Evolutionary conservation across 2,888 invertebrate genomes (phyloP).

Genomic region (Ethmia dodecea): DNA sequence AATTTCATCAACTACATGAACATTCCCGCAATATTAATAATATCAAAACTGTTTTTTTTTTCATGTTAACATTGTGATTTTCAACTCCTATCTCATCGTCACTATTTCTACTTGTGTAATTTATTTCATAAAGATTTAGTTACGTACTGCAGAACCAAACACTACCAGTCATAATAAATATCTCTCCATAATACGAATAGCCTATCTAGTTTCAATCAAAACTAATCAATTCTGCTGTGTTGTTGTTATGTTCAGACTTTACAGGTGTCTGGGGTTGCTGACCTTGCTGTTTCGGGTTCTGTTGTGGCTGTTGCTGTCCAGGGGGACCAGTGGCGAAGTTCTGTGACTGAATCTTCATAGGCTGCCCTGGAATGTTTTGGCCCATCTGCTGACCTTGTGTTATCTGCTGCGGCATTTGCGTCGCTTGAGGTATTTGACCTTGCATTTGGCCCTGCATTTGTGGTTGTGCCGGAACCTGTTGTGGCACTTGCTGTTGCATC

Average conservation of each 20-base stretch:
- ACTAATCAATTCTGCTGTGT: conserved; percentile 88
- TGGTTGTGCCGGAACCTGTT: conserved; percentile 20
- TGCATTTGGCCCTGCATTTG: conserved; percentile 23
- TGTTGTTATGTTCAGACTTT: conserved; percentile 63
- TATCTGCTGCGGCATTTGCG: conserved; percentile 19
- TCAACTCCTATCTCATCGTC: conserved; percentile 1
- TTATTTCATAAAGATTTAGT: conserved; percentile 28
- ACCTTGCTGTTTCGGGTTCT: conserved; percentile 22
- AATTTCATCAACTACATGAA: no score
- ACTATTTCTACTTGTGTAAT: conserved; percentile 25
- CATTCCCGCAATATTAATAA: conserved; percentile 3
- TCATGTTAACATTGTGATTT: conserved; percentile 4
- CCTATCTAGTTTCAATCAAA: conserved; percentile 84
- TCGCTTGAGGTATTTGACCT: conserved; percentile 29
- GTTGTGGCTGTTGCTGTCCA: conserved; percentile 26
- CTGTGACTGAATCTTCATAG: conserved; percentile 31
- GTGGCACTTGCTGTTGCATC: conserved; percentile 26
- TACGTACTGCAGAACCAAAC: conserved; percentile 22
- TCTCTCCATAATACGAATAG: conserved; percentile 22
- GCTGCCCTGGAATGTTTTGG: conserved; percentile 29
- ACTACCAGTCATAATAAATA: conserved; percentile 40
- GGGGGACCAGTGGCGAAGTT: conserved; percentile 33
- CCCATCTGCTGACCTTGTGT: conserved; percentile 27
- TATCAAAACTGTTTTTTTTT: conserved; percentile 6
- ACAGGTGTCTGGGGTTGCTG: conserved; percentile 45